These are phyloP conservation scores for Heteromurus nitidus DNA, from an alignment of 2,888 invertebrate genomes.

Conservation along the genomic window DNA sequence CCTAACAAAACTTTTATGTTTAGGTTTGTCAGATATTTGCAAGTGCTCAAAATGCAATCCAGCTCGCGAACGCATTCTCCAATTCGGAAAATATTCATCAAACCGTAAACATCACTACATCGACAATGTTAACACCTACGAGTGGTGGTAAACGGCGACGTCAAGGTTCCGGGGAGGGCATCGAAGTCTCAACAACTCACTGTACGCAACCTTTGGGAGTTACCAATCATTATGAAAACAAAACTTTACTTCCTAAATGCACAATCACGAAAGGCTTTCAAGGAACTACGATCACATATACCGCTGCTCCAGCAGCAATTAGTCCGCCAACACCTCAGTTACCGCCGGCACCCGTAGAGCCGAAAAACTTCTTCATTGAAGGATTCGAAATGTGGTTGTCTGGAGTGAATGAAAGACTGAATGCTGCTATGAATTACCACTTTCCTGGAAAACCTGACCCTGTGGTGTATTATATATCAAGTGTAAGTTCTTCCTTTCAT, in stretches of 20 bases:
- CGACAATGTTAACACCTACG: background rate
- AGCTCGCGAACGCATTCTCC: conserved; percentile 38
- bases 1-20: too few relatives aligned
- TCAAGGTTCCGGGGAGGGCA: conserved; percentile 24
- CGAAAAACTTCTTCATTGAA: conserved; percentile 74
- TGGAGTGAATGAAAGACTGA: conserved; percentile 85
- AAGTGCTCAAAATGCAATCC: conserved; percentile 62
- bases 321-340: background rate
- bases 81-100: conserved; percentile 42
- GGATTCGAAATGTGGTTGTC: conserved; percentile 84
- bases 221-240: conserved; percentile 35
- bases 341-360: conserved; percentile 49
- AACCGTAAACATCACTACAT: conserved; percentile 44
- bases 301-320: background rate
- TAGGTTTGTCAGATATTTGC: conserved; percentile 71
- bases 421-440: conserved; percentile 84
- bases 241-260: conserved; percentile 24
- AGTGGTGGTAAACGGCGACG: conserved; percentile 34
- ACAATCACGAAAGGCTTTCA: background rate
- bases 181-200: background rate
- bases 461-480: conserved; percentile 83
- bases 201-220: background rate
- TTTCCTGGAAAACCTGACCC: conserved; percentile 82
- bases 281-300: background rate
- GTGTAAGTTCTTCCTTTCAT: conserved; percentile 76